phyloP scores from a whole-genome alignment of 92 coral and sea anemone genomes.

The Phenganax stokvisi region DNA sequence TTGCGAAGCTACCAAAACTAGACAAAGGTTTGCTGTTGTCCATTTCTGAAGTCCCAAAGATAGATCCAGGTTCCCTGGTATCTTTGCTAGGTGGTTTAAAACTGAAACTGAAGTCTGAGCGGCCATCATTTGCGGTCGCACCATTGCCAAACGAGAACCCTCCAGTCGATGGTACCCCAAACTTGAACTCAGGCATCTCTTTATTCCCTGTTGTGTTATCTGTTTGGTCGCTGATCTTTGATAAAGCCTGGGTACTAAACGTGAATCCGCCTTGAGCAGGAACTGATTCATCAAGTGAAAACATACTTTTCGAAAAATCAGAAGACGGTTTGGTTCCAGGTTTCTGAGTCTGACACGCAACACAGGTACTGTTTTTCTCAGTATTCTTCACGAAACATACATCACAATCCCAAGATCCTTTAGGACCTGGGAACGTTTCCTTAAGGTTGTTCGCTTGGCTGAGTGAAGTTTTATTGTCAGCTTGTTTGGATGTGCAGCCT shows the following conservation, averaged over 20 bases:
- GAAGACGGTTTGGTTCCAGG: slow-evolving; percentile 44
- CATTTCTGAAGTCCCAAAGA: not conserved
- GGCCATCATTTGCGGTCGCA: not conserved
- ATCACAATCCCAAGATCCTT: slow-evolving; percentile 64
- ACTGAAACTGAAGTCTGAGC: not conserved
- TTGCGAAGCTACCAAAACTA: not conserved
- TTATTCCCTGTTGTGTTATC: not conserved
- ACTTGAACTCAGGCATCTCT: not conserved
- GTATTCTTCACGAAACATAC: slow-evolving; percentile 46
- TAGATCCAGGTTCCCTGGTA: not conserved
- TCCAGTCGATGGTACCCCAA: not conserved
- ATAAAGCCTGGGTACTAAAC: not conserved
- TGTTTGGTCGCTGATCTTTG: not conserved
- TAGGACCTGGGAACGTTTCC: slow-evolving; percentile 47
- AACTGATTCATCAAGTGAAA: slow-evolving; percentile 16
- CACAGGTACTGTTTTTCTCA: slow-evolving; percentile 36
- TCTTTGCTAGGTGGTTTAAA: not conserved
- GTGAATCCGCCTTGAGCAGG: not conserved
- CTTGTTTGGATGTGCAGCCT: not conserved
- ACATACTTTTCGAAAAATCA: not conserved
- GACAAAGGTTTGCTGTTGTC: not conserved
- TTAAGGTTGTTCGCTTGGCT: not conserved
- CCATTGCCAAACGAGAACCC: slow-evolving; percentile 29
- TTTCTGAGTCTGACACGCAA: slow-evolving; percentile 53
- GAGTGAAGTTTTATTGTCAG: too few relatives aligned